Evolutionary conservation across 1,140 invertebrate species (phyloP).

Genomic region (Drosophila hydei): DNA sequence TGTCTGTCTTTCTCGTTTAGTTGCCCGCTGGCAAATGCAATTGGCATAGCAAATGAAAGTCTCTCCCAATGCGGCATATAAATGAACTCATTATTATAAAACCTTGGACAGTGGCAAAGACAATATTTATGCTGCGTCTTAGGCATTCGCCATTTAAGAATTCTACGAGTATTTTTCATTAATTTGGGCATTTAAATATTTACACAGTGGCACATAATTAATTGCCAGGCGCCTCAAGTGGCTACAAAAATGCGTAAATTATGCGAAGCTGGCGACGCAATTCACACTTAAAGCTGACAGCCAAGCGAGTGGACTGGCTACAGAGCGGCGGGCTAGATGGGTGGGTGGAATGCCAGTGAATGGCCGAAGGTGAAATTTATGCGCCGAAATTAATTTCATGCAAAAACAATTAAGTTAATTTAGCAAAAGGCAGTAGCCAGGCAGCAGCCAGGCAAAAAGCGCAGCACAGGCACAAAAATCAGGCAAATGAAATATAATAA

Average conservation of each 20-base stretch:
- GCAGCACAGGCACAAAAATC: slow-evolving; percentile 71
- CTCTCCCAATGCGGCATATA: slow-evolving; percentile 69
- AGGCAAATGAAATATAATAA: slow-evolving; percentile 81
- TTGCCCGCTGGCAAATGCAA: slow-evolving; percentile 28
- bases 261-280: slow-evolving; percentile 71
- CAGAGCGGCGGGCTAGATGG: neutral
- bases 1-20: neutral
- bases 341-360: slow-evolving; percentile 5
- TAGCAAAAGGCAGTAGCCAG: slow-evolving; percentile 70
- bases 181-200: slow-evolving; percentile 80
- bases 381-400: slow-evolving; percentile 81
- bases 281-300: slow-evolving; percentile 79
- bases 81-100: slow-evolving; percentile 74
- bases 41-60: slow-evolving; percentile 25
- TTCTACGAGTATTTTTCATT: slow-evolving; percentile 69
- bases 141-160: slow-evolving; percentile 63
- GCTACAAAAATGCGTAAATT: slow-evolving; percentile 75
- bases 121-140: slow-evolving; percentile 63
- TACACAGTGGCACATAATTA: slow-evolving; percentile 76
- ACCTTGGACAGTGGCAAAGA: slow-evolving; percentile 45
- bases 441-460: slow-evolving; percentile 42
- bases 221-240: slow-evolving; percentile 65
- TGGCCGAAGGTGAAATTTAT: slow-evolving; percentile 76
- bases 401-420: slow-evolving; percentile 83
- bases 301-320: neutral